These are phyloP conservation scores for Scrobipalpa atriplicella DNA, from an alignment of 2,888 invertebrate species.

Conservation along the genomic window DNA sequence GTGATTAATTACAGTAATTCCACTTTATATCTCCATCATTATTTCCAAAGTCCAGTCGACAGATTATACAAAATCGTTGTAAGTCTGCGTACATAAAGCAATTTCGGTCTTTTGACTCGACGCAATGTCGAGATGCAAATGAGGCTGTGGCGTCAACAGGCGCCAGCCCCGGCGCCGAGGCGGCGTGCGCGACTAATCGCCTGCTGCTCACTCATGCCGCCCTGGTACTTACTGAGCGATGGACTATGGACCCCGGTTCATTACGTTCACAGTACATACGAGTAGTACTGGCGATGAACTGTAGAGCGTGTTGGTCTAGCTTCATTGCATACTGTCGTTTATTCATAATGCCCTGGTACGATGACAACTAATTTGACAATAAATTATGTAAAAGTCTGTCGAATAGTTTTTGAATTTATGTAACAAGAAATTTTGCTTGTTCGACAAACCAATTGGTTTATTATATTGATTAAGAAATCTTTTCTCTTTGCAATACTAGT, in stretches of 20 bases:
- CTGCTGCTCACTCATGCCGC: constrained; percentile 25
- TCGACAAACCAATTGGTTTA: no score
- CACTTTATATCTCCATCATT: neutral
- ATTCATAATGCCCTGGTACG: no score
- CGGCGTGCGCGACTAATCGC: constrained; percentile 33
- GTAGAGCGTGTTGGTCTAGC: neutral
- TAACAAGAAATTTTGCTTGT: no score
- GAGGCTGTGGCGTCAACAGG: constrained; percentile 55
- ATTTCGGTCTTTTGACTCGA: constrained; percentile 44
- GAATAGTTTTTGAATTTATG: no score
- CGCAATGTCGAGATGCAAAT: constrained; percentile 66
- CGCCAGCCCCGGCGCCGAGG: constrained; percentile 51
- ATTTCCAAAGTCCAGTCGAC: neutral
- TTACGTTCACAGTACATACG: neutral
- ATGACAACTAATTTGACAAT: no score
- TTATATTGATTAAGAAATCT: no score
- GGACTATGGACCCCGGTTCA: constrained; percentile 16
- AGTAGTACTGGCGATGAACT: neutral
- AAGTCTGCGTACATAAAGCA: constrained; percentile 21
- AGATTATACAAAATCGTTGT: neutral
- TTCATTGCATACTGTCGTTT: no score
- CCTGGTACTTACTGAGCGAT: constrained; percentile 14
- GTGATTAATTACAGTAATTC: neutral
- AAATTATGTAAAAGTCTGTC: no score
- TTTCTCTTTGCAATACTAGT: no score